Evolutionary conservation across 1,140 invertebrate species (phyloP).

Genomic region (Macrotrachela quadricornifera): DNA sequence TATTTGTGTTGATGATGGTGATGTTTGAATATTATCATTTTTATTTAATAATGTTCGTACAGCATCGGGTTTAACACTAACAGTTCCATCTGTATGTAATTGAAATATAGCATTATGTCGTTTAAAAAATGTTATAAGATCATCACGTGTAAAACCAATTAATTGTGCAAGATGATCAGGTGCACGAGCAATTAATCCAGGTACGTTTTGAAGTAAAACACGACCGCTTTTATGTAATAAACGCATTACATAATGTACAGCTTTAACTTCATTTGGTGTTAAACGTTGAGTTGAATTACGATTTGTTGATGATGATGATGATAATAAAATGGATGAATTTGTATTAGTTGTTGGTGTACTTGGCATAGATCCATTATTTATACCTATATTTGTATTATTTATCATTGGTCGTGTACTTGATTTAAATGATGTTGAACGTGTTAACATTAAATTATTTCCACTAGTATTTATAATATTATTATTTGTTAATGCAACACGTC

Average conservation of each 20-base stretch:
- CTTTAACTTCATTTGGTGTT: slow-evolving; percentile 7
- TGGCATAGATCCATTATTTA: neutral
- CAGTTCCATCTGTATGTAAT: slow-evolving; percentile 8
- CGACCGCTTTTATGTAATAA: slow-evolving; percentile 6
- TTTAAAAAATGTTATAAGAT: slow-evolving; percentile 7
- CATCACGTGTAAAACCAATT: slow-evolving; percentile 8
- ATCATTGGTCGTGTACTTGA: neutral
- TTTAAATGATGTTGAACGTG: neutral
- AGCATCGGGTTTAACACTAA: slow-evolving; percentile 9
- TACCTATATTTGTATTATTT: neutral
- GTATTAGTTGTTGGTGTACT: neutral
- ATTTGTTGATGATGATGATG: neutral
- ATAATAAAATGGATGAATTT: neutral
- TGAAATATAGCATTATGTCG: slow-evolving; percentile 3
- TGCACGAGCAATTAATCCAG: slow-evolving; percentile 3
- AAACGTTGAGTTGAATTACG: neutral
- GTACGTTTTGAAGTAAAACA: slow-evolving; percentile 6
- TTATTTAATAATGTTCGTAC: slow-evolving; percentile 8
- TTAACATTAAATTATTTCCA: slow-evolving; percentile 7
- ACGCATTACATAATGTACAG: slow-evolving; percentile 9
- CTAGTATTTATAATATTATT: neutral
- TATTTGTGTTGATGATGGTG: neutral
- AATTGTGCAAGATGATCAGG: slow-evolving; percentile 6
- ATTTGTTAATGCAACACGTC: slow-evolving; percentile 4
- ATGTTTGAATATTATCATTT: neutral